Evolutionary conservation across 2,797 vertebrate species (phyloP).

Genomic region (Scleropages formosus): DNA sequence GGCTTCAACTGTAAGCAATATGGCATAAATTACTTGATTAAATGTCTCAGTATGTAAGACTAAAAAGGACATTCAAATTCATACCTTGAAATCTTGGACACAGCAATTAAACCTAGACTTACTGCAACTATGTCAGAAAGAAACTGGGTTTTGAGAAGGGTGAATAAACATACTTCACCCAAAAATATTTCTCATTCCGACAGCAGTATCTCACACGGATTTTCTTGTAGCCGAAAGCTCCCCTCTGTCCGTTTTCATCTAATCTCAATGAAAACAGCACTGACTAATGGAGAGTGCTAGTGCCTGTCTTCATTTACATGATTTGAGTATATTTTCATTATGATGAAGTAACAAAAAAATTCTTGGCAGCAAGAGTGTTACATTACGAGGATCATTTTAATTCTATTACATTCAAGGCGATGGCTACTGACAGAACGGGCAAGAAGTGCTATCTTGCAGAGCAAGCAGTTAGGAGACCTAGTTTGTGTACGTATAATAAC

Average conservation of each 20-base stretch:
- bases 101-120: neutral
- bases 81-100: neutral
- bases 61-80: neutral
- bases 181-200: neutral
- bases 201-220: neutral
- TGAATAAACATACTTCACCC: constrained; percentile 6
- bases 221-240: neutral
- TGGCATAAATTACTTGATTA: neutral
- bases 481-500: neutral
- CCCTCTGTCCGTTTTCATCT: constrained; percentile 15
- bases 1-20: neutral
- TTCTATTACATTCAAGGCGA: neutral
- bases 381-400: constrained; percentile 7
- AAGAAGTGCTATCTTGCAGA: neutral
- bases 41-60: neutral
- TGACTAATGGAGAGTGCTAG: constrained; percentile 12
- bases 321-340: constrained; percentile 28
- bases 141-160: neutral
- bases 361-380: neutral
- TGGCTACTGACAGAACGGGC: neutral
- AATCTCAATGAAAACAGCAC: constrained; percentile 17
- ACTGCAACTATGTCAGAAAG: constrained; percentile 11
- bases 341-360: constrained; percentile 5
- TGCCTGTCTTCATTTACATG: neutral
- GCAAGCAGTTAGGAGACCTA: neutral